Conservation (phyloP, 2,113 vertebrate species). For the Tragelaphus imberbis region DNA sequence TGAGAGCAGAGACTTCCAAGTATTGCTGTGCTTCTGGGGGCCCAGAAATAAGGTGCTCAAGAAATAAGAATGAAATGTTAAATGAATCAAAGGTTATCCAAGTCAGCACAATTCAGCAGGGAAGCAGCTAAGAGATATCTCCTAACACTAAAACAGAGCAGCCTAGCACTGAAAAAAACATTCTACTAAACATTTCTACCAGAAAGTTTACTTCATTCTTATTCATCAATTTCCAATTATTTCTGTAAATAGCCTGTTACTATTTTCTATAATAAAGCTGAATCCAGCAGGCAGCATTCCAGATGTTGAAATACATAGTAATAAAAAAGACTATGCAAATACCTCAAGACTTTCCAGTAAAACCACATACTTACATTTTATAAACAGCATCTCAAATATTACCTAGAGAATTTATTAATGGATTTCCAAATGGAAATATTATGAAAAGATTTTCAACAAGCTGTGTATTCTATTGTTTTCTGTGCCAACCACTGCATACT, state of each 20-base stretch:
- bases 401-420: constrained; percentile 66
- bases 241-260: constrained; percentile 68
- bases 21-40: neutral
- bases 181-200: constrained; percentile 26
- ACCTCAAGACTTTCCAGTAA: constrained; percentile 46
- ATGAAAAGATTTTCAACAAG: constrained; percentile 43
- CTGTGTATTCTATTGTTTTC: constrained; percentile 18
- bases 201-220: constrained; percentile 52
- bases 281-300: constrained; percentile 68
- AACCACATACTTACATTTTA: constrained; percentile 56
- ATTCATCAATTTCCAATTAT: constrained; percentile 66
- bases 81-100: neutral
- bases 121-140: neutral
- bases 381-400: constrained; percentile 54
- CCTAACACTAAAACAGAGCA: neutral
- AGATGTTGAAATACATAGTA: constrained; percentile 72
- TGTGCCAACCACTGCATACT: constrained; percentile 3
- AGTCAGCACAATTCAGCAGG: neutral
- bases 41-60: neutral
- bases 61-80: neutral
- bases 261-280: constrained; percentile 61
- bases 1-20: neutral
- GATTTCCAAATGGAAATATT: constrained; percentile 56
- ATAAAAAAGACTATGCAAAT: constrained; percentile 72
- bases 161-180: neutral